Percentiles rank a stretch among this genome's conserved stretches.
These are phyloP conservation scores for Onthophagus taurus DNA, from an alignment of 1,140 invertebrate genomes.

Conservation along the genomic window DNA sequence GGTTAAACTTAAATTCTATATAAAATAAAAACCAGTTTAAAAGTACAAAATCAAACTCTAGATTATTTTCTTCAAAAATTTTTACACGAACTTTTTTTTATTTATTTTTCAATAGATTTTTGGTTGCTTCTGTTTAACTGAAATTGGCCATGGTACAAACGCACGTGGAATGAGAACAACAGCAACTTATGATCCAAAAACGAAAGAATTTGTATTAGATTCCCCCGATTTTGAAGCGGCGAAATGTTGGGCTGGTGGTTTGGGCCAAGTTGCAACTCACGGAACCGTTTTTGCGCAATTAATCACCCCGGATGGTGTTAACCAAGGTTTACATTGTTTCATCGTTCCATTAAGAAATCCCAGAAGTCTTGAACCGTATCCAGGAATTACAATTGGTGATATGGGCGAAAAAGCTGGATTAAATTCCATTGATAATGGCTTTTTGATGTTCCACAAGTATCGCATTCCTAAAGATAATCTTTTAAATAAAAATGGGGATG, in stretches of 20 bases:
- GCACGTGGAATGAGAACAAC: conserved; percentile 82
- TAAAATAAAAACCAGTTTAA: no score
- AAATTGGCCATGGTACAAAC: conserved; percentile 90
- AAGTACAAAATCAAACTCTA: no score
- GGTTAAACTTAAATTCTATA: no score
- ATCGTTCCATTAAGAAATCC: conserved; percentile 68
- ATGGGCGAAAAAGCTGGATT: conserved; percentile 78
- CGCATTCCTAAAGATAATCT: conserved; percentile 67
- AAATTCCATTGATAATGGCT: conserved; percentile 86
- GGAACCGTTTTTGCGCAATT: conserved; percentile 81
- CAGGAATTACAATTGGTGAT: conserved; percentile 61
- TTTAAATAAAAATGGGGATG: conserved; percentile 77
- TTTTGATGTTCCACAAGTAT: conserved; percentile 77
- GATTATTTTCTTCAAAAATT: no score
- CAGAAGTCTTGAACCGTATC: conserved; percentile 55
- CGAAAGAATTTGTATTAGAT: conserved; percentile 75
- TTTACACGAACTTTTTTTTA: no score
- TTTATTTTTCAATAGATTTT: conserved; percentile 47
- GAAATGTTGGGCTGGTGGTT: conserved; percentile 89
- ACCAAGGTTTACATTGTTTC: conserved; percentile 78
- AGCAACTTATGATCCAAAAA: conserved; percentile 74
- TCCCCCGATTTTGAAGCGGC: conserved; percentile 89
- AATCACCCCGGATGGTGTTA: conserved; percentile 61
- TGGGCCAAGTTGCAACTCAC: conserved; percentile 80
- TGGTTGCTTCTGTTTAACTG: conserved; percentile 87